Evolutionary conservation across 1,140 invertebrate species (phyloP).

Genomic region (Drosophila serrata): DNA sequence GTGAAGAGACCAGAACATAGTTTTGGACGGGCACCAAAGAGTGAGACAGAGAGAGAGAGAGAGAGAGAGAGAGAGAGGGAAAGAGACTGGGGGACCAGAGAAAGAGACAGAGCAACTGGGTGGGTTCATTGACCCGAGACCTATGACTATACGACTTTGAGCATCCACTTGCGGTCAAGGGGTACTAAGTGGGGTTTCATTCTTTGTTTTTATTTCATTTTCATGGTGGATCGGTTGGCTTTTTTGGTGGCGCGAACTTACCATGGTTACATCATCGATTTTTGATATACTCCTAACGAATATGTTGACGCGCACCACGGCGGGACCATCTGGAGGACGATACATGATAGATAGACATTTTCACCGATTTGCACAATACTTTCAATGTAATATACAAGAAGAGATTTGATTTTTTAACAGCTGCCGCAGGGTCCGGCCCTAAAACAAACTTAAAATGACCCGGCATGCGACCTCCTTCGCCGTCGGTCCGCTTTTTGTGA

Average conservation of each 20-base stretch:
- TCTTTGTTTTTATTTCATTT: slow-evolving; percentile 5
- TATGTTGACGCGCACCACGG: slow-evolving; percentile 97
- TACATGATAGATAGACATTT: slow-evolving; percentile 85
- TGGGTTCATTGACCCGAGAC: slow-evolving; percentile 27
- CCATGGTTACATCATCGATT: slow-evolving; percentile 99
- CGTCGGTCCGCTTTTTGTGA: not conserved
- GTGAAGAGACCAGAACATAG: slow-evolving; percentile 24
- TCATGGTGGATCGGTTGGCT: slow-evolving; percentile 41
- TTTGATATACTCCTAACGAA: slow-evolving; percentile 99
- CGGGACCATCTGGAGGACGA: slow-evolving; percentile 92
- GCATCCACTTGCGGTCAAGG: slow-evolving; percentile 37
- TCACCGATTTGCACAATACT: slow-evolving; percentile 69
- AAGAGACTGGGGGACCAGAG: not conserved
- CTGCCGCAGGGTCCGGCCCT: slow-evolving; percentile 43
- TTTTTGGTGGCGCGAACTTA: slow-evolving; percentile 88
- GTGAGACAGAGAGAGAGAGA: not conserved
- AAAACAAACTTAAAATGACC: slow-evolving; percentile 52
- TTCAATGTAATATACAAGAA: slow-evolving; percentile 66
- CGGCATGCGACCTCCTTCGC: not conserved
- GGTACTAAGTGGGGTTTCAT: slow-evolving; percentile 18
- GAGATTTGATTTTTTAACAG: slow-evolving; percentile 64
- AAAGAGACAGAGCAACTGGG: not conserved
- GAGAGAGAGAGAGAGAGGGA: too few species aligned
- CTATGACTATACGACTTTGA: slow-evolving; percentile 20
- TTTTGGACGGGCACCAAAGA: not conserved